Conservation (phyloP, 2,888 invertebrate genomes). For the Caenorhabditis macrosperma region DNA sequence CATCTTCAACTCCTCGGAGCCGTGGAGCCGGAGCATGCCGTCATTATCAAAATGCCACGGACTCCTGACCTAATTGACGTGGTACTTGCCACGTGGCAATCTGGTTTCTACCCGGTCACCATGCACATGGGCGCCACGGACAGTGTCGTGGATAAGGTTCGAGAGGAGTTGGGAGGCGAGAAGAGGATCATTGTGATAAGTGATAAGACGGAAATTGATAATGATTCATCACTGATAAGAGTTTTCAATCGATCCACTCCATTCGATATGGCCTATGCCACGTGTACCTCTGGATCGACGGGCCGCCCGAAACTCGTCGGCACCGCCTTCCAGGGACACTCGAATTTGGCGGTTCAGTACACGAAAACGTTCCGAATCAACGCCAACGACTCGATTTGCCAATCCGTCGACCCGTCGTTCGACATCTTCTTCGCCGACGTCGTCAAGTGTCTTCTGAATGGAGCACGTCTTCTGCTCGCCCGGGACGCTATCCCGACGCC, state of each 20-base stretch:
- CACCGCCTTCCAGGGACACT: constrained; percentile 66
- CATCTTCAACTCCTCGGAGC: constrained; percentile 12
- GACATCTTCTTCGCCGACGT: constrained; percentile 79
- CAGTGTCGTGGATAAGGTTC: background rate
- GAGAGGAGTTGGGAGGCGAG: background rate
- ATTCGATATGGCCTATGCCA: constrained; percentile 66
- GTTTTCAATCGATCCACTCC: constrained; percentile 3
- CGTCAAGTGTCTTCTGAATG: constrained; percentile 61
- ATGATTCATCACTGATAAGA: too few relatives aligned
- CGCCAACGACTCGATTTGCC: constrained; percentile 63
- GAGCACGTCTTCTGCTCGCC: constrained; percentile 45
- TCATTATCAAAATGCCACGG: constrained; percentile 27
- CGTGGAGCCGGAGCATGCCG: constrained; percentile 12
- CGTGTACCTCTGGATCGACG: constrained; percentile 77
- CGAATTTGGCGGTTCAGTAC: constrained; percentile 71
- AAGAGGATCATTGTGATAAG: background rate
- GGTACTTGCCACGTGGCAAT: constrained; percentile 27
- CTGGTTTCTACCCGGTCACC: constrained; percentile 43
- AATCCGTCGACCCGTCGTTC: constrained; percentile 76
- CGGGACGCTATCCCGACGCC: constrained; percentile 24
- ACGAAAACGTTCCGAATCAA: constrained; percentile 56
- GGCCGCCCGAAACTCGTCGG: constrained; percentile 73
- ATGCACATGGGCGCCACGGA: constrained; percentile 19
- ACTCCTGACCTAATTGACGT: constrained; percentile 10
- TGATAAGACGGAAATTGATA: background rate